Conservation (phyloP, 2,797 vertebrate genomes). For the Malacoctenus gilli region DNA sequence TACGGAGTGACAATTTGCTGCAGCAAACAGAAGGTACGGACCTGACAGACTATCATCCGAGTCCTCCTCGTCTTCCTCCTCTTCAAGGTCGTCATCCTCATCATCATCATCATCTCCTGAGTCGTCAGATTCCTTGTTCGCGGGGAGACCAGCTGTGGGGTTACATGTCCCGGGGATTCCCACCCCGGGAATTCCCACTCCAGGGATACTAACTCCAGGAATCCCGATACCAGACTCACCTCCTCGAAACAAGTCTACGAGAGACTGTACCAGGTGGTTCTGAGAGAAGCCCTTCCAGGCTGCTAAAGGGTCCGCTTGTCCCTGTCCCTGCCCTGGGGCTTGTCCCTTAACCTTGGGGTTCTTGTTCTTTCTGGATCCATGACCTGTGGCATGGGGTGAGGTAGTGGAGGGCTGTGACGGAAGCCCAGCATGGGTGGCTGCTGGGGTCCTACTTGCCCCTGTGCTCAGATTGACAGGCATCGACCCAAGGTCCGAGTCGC, state of each 20-base stretch:
- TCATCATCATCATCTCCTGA: constrained; percentile 97
- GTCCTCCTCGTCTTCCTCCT: constrained; percentile 91
- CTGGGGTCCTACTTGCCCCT: constrained; percentile 85
- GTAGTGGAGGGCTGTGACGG: constrained; percentile 80
- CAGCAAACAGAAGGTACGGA: constrained; percentile 55
- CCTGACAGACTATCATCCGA: constrained; percentile 98
- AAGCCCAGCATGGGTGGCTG: constrained; percentile 70
- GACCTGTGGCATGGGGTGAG: constrained; percentile 85
- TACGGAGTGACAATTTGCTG: constrained; percentile 4
- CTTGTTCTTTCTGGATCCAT: constrained; percentile 92
- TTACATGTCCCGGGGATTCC: constrained; percentile 76
- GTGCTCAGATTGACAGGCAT: constrained; percentile 92
- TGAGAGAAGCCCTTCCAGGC: constrained; percentile 87
- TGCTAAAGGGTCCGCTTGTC: constrained; percentile 74
- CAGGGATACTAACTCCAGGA: constrained; percentile 77
- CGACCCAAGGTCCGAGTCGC: constrained; percentile 73
- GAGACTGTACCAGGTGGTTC: constrained; percentile 87
- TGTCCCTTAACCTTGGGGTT: constrained; percentile 76
- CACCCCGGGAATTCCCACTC: constrained; percentile 75
- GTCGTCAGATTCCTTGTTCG: constrained; percentile 97
- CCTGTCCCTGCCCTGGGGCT: constrained; percentile 57
- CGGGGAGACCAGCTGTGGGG: constrained; percentile 82
- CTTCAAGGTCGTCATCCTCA: constrained; percentile 90
- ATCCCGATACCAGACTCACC: constrained; percentile 83
- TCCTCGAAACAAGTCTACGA: constrained; percentile 92